Percentiles rank a stretch among this genome's conserved stretches.
phyloP scores from a whole-genome alignment of 2,113 vertebrate species.

The Nothobranchius furzeri region DNA sequence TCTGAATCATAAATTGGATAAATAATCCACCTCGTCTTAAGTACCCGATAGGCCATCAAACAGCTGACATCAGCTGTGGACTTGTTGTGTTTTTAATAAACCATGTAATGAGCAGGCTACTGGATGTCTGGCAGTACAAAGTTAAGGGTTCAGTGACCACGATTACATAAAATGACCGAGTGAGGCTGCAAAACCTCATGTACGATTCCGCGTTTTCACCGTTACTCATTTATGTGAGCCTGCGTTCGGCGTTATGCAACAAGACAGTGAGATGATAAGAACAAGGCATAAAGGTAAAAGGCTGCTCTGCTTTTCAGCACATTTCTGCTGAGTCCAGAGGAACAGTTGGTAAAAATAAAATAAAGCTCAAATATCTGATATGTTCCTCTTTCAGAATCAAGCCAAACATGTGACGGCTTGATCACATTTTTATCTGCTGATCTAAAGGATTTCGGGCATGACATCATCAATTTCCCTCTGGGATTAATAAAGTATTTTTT shows the following conservation, averaged over 20 bases:
- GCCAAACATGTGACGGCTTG: background rate
- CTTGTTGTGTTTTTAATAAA: too few relatives aligned
- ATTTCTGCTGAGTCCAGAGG: background rate
- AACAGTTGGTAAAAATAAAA: background rate
- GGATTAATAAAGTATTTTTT: too few relatives aligned
- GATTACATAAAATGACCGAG: slow-evolving; percentile 17
- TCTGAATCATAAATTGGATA: background rate
- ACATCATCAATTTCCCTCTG: too few relatives aligned
- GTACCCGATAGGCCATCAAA: too few relatives aligned
- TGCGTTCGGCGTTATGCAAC: slow-evolving; percentile 35
- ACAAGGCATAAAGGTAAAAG: slow-evolving; percentile 32
- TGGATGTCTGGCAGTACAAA: slow-evolving; percentile 30
- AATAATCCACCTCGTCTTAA: too few relatives aligned
- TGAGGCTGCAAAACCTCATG: slow-evolving; percentile 1
- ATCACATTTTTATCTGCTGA: background rate
- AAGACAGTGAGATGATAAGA: slow-evolving; percentile 25
- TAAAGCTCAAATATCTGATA: background rate
- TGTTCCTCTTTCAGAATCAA: background rate
- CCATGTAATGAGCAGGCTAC: too few relatives aligned
- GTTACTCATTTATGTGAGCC: slow-evolving; percentile 1
- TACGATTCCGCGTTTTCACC: background rate
- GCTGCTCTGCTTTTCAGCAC: background rate
- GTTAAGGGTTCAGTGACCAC: slow-evolving; percentile 34
- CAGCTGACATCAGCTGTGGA: too few relatives aligned
- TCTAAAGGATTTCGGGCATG: background rate